Percentiles rank a stretch among this genome's conserved stretches.
phyloP scores from a whole-genome alignment of 2,113 vertebrate genomes.

The Poeciliopsis retropinna region DNA sequence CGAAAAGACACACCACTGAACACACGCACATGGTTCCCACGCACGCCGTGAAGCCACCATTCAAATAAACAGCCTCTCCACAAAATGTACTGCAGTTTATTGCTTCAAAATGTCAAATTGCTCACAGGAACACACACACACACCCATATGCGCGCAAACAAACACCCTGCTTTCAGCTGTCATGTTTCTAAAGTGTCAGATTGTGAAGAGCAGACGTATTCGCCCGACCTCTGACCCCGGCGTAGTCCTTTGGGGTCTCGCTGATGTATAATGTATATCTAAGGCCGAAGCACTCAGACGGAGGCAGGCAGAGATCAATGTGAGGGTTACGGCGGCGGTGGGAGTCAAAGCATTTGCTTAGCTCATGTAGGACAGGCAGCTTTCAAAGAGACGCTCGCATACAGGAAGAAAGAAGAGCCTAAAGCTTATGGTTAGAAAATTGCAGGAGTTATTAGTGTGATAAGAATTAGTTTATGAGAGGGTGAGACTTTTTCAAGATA shows the following conservation, averaged over 20 bases:
- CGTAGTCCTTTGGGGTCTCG: slow-evolving; percentile 21
- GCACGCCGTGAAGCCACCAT: slow-evolving; percentile 26
- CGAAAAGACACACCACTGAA: slow-evolving; percentile 1
- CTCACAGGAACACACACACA: slow-evolving; percentile 4
- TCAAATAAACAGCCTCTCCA: slow-evolving; percentile 60
- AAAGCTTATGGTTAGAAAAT: slow-evolving; percentile 24
- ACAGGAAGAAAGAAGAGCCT: slow-evolving; percentile 25
- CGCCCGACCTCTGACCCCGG: slow-evolving; percentile 49
- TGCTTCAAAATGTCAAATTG: slow-evolving; percentile 41
- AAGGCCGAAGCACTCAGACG: slow-evolving; percentile 17
- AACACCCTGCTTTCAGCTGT: slow-evolving; percentile 40
- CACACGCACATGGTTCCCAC: slow-evolving; percentile 21
- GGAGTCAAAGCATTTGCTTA: slow-evolving; percentile 23
- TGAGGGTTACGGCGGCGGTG: slow-evolving; percentile 18
- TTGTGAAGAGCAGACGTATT: slow-evolving; percentile 63
- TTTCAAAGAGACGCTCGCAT: slow-evolving; percentile 1
- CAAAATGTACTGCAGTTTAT: slow-evolving; percentile 47
- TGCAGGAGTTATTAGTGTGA: slow-evolving; percentile 20
- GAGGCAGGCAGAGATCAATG: slow-evolving; percentile 34
- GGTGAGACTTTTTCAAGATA: neutral
- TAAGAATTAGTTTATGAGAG: neutral
- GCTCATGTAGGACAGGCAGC: slow-evolving; percentile 21
- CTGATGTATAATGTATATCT: slow-evolving; percentile 26
- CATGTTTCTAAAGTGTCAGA: slow-evolving; percentile 60
- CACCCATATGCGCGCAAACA: slow-evolving; percentile 2